Evolutionary conservation across 1,140 invertebrate species (phyloP).

Genomic region (Hyles euphorbiae): DNA sequence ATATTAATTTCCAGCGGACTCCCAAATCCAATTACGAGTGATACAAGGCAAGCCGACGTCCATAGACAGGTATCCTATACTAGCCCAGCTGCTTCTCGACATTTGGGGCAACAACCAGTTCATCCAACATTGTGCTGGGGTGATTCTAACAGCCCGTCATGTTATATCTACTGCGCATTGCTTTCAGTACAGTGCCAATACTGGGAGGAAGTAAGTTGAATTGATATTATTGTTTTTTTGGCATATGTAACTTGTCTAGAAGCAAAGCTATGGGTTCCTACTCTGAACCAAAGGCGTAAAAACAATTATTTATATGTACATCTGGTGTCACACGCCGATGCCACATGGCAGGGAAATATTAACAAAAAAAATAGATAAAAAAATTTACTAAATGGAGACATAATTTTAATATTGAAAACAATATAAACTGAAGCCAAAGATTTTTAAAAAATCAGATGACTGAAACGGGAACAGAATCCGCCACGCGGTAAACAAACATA

Average conservation of each 20-base stretch:
- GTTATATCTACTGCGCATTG: slow-evolving; percentile 60
- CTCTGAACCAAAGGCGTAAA: too few species aligned
- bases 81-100: slow-evolving; percentile 57
- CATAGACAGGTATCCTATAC: slow-evolving; percentile 51
- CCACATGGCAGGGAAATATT: too few species aligned
- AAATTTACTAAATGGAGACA: too few species aligned
- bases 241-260: not conserved
- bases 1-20: slow-evolving; percentile 31
- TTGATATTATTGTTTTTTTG: not conserved
- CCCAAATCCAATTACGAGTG: slow-evolving; percentile 36
- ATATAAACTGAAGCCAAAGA: too few species aligned
- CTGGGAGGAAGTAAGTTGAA: slow-evolving; percentile 48
- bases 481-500: too few species aligned
- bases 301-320: too few species aligned
- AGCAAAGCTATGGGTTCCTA: too few species aligned
- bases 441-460: too few species aligned
- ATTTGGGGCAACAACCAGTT: slow-evolving; percentile 46
- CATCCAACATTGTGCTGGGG: slow-evolving; percentile 56
- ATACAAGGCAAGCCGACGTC: slow-evolving; percentile 50
- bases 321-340: too few species aligned
- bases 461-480: too few species aligned
- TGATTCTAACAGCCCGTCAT: slow-evolving; percentile 57
- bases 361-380: too few species aligned
- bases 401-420: too few species aligned
- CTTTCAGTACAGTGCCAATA: slow-evolving; percentile 50